A percentile compares a stretch with the other conserved stretches of the same genome.
phyloP scores from a whole-genome alignment of 2,113 vertebrate species.

The Xiphophorus maculatus region DNA sequence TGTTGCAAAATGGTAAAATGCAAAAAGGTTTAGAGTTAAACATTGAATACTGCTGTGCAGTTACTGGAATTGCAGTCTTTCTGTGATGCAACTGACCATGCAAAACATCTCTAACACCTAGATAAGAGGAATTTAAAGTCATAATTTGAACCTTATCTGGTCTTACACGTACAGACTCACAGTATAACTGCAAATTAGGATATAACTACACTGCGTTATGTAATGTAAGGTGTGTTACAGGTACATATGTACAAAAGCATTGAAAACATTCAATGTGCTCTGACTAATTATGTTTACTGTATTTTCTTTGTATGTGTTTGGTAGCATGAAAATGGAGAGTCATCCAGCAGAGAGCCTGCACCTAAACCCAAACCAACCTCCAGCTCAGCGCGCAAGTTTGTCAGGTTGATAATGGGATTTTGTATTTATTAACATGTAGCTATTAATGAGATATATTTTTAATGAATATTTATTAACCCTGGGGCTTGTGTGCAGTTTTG shows the following conservation, averaged over 20 bases:
- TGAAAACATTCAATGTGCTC: constrained; percentile 1
- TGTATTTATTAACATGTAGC: background rate
- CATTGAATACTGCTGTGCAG: background rate
- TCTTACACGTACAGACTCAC: constrained; percentile 21
- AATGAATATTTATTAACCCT: background rate
- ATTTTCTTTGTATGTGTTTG: constrained; percentile 36
- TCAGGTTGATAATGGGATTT: constrained; percentile 67
- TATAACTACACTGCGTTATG: constrained; percentile 39
- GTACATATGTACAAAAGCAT: constrained; percentile 17
- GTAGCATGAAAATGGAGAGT: constrained; percentile 58
- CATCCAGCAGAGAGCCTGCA: constrained; percentile 29
- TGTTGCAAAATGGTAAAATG: background rate
- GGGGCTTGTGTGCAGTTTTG: too few species aligned
- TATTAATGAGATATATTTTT: background rate
- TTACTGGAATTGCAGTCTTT: constrained; percentile 1
- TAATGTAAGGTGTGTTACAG: constrained; percentile 52
- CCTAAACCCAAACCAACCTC: constrained; percentile 33
- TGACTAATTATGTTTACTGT: constrained; percentile 14
- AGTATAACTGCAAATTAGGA: constrained; percentile 33
- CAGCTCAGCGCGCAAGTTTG: constrained; percentile 70
- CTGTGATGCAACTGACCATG: constrained; percentile 34
- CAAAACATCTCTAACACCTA: constrained; percentile 48
- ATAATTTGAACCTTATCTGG: constrained; percentile 53
- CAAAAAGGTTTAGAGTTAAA: background rate
- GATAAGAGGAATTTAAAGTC: constrained; percentile 47